Percentiles rank a stretch among this genome's conserved stretches.
Evolutionary conservation across 2,797 vertebrate species (phyloP).

Genomic region (Spinus olivaceus): DNA sequence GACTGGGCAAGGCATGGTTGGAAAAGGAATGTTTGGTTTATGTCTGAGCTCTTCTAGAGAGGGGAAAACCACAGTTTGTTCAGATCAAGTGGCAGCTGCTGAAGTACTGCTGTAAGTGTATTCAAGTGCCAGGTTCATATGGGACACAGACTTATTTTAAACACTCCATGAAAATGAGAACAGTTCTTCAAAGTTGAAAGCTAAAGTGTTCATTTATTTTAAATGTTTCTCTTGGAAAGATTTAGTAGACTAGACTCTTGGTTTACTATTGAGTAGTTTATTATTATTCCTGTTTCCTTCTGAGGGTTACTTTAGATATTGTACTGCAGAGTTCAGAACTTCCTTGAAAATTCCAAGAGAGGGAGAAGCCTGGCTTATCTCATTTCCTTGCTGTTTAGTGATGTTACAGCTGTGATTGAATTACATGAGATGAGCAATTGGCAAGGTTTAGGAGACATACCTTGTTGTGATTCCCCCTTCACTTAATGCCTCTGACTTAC

Average conservation of each 20-base stretch:
- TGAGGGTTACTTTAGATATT: neutral
- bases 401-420: neutral
- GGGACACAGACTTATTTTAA: neutral
- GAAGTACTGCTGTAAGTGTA: neutral
- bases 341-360: neutral
- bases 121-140: neutral
- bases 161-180: neutral
- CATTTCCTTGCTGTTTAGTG: neutral
- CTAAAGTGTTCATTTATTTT: constrained; percentile 5
- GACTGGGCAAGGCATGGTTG: neutral
- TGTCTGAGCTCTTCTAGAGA: neutral
- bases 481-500: neutral
- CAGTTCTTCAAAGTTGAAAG: constrained; percentile 27
- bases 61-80: neutral
- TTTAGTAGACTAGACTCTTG: neutral
- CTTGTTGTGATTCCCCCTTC: neutral
- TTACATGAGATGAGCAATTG: neutral
- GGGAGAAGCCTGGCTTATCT: neutral
- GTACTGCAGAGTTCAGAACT: neutral
- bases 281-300: constrained; percentile 13
- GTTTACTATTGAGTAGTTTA: neutral
- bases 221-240: constrained; percentile 21
- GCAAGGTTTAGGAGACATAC: neutral
- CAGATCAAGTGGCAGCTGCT: neutral
- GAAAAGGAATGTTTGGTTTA: neutral